Evolutionary conservation across 1,140 invertebrate genomes (phyloP).

Genomic region (Eriosoma lanigerum): DNA sequence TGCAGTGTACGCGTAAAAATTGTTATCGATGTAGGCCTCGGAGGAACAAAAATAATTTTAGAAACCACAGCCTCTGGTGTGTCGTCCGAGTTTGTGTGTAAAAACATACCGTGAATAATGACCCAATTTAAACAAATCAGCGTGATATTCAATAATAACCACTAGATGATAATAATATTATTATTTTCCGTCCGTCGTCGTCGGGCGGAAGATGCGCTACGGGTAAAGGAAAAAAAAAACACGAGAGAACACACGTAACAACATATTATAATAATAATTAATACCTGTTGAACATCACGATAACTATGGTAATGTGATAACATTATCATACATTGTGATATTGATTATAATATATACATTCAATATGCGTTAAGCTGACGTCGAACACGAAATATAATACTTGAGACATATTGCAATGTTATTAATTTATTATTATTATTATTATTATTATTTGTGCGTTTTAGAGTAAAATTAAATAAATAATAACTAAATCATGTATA

Average conservation of each 20-base stretch:
- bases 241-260: neutral
- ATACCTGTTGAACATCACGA: neutral
- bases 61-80: slow-evolving; percentile 10
- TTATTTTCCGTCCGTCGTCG: neutral
- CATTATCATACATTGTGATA: no score
- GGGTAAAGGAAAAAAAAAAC: neutral
- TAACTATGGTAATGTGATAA: no score
- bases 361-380: no score
- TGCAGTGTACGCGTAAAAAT: neutral
- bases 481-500: no score
- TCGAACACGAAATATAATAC: neutral
- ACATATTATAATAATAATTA: neutral
- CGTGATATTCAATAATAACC: slow-evolving; percentile 49
- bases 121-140: slow-evolving; percentile 48
- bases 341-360: no score
- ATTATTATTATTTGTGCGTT: no score
- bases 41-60: slow-evolving; percentile 4
- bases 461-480: no score
- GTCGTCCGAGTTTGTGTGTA: slow-evolving; percentile 36
- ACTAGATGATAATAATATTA: slow-evolving; percentile 13
- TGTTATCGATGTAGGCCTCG: slow-evolving; percentile 20
- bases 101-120: slow-evolving; percentile 51
- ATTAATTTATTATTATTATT: no score
- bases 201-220: neutral
- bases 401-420: neutral